Evolutionary conservation across 2,797 vertebrate genomes (phyloP), one percentile per base, ranked within the genome.

Genomic region (Sebastiscus tertius): DNA sequence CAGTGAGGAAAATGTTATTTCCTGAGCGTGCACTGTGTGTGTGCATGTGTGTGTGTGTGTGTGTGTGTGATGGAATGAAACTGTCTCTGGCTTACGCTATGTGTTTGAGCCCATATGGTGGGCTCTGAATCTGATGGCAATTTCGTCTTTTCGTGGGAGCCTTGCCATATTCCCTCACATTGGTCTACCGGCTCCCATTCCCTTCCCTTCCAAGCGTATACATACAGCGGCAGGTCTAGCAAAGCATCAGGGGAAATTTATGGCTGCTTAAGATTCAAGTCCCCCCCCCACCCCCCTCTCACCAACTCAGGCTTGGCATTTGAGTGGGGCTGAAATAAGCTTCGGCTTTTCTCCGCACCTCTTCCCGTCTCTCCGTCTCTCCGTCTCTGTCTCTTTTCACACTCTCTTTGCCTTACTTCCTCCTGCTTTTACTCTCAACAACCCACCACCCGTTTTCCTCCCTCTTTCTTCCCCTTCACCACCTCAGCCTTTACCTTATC

Each of bases 231-330:
- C 39, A 75, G 71, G 52, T 46, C 73, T 24, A 36, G 82, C 77
- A 79, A 77, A 86, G 69, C 80, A 89, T 87, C 72, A 66, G 60
- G 60, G 80, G 65, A 87, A 80, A 86, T 85, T 60, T 87, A 85
- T 87, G 72, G 69, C 66, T 88, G 59, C 72, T 80, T 87, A 79
- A 79, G 56, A 87, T 89, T 87, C 72, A 65, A 69, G 58, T 75
- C 4, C 2, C 26, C 24, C 24, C 55, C 2, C 7, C 4, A 12
- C 24, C 56, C n/a, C 39, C 24, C 33, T 2, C 58, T 68, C 84
- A 81, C 78, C 70, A 64, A 54, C 63, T 75, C 68, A 81, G 74
- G 60, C 75, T 89, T 88, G 84, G 69, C 72, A 76, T 88, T 89
- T 85, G 80, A 88, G 69, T 68, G 20, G n/a, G 67, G 34, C 66